Conservation (phyloP, 2,888 invertebrate genomes). For the Noctua pronuba region DNA sequence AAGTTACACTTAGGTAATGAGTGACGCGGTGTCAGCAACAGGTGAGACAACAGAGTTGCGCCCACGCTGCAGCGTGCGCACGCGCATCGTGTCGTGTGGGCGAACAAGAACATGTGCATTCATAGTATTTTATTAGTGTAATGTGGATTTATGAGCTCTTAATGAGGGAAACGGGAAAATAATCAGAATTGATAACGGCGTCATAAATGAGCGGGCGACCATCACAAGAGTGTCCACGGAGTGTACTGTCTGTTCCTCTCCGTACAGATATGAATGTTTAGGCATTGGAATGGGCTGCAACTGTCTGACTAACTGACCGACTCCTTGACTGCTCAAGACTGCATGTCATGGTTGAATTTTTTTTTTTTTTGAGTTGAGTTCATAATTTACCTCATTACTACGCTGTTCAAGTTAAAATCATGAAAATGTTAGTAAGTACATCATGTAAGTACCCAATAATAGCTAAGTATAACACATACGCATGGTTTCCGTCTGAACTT, state of each 20-base stretch:
- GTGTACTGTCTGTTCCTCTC: not conserved
- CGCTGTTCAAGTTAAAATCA: not conserved
- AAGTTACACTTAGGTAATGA: slow-evolving; percentile 32
- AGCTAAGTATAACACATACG: not conserved
- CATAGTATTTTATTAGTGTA: slow-evolving; percentile 12
- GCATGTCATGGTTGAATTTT: not conserved
- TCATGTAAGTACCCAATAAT: not conserved
- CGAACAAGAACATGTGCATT: not conserved
- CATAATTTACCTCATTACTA: not conserved
- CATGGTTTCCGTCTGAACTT: not conserved
- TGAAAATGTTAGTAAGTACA: not conserved
- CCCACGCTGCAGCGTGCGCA: slow-evolving; percentile 25
- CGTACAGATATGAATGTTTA: not conserved
- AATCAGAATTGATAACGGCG: not conserved
- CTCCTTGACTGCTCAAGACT: not conserved
- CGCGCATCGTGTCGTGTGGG: slow-evolving; percentile 23
- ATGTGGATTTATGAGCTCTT: slow-evolving; percentile 28
- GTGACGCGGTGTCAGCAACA: not conserved
- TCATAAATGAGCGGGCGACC: not conserved
- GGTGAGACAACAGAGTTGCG: slow-evolving; percentile 13
- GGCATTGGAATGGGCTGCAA: not conserved
- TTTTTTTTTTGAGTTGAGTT: not conserved
- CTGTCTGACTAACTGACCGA: not conserved
- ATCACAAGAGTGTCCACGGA: not conserved
- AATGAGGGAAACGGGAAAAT: slow-evolving; percentile 6